Conservation (phyloP, 2,797 vertebrate species). For the Sus cebifrons region DNA sequence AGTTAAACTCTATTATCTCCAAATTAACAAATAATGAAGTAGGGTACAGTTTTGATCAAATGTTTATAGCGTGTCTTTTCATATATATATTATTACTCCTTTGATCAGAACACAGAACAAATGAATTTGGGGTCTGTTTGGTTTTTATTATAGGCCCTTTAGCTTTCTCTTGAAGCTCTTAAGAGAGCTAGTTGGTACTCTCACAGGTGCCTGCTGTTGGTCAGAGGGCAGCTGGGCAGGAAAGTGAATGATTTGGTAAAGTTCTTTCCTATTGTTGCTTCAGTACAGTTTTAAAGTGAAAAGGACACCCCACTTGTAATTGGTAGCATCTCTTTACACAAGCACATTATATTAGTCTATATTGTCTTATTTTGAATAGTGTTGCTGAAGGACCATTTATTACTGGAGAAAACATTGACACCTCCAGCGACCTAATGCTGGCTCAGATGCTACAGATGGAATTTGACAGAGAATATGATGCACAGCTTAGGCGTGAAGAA, state of each 20-base stretch:
- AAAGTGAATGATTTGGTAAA: background rate
- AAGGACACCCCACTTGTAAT: background rate
- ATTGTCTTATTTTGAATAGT: constrained; percentile 86
- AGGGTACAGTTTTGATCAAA: constrained; percentile 24
- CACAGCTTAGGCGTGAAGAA: constrained; percentile 96
- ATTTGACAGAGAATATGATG: constrained; percentile 97
- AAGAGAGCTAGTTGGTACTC: background rate
- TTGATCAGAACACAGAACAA: constrained; percentile 32
- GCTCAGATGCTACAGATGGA: constrained; percentile 99
- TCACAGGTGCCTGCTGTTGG: background rate
- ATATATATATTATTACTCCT: background rate
- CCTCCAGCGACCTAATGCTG: constrained; percentile 96
- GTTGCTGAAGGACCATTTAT: constrained; percentile 90
- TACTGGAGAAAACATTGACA: constrained; percentile 92
- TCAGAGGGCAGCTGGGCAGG: background rate
- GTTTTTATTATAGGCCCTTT: background rate
- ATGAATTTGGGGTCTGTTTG: background rate
- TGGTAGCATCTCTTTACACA: constrained; percentile 29
- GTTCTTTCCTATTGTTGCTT: constrained; percentile 16
- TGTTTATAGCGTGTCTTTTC: constrained; percentile 59
- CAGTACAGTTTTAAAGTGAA: constrained; percentile 12
- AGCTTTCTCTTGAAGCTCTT: background rate
- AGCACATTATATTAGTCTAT: background rate
- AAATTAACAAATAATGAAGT: background rate
- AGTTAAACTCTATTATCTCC: constrained; percentile 11